Evolutionary conservation across 2,888 invertebrate genomes (phyloP).

Genomic region (Mechanitis mazaeus): DNA sequence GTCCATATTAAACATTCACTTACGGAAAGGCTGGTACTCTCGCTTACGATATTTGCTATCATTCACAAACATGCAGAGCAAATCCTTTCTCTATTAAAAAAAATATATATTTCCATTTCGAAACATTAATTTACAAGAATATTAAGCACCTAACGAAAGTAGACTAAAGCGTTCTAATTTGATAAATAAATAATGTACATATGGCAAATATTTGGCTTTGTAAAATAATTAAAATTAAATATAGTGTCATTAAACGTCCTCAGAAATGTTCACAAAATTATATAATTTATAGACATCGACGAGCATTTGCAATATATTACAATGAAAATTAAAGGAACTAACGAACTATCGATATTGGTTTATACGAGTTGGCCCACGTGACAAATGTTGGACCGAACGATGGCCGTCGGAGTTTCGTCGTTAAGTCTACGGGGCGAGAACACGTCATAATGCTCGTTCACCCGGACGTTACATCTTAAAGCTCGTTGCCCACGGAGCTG

Average conservation of each 20-base stretch:
- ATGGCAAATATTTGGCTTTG: slow-evolving; percentile 76
- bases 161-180: slow-evolving; percentile 36
- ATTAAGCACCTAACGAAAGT: slow-evolving; percentile 37
- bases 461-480: slow-evolving; percentile 39
- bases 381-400: not conserved
- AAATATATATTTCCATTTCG: slow-evolving; percentile 29
- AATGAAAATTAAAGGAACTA: not conserved
- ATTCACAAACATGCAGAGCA: slow-evolving; percentile 67
- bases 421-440: slow-evolving; percentile 7
- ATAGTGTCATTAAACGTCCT: slow-evolving; percentile 18
- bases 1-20: slow-evolving; percentile 41
- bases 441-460: slow-evolving; percentile 6
- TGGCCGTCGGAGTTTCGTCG: slow-evolving; percentile 9
- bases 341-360: not conserved
- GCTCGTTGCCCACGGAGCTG: slow-evolving; percentile 77
- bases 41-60: slow-evolving; percentile 63
- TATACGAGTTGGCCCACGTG: not conserved
- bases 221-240: slow-evolving; percentile 52
- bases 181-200: slow-evolving; percentile 64
- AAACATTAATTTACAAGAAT: slow-evolving; percentile 32
- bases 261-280: slow-evolving; percentile 17
- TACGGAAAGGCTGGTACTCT: slow-evolving; percentile 55
- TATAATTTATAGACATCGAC: slow-evolving; percentile 14
- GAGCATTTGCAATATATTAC: not conserved
- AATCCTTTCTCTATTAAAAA: slow-evolving; percentile 47